These are phyloP conservation scores for Uromys caudimaculatus DNA, from an alignment of 2,797 vertebrate genomes.

Conservation along the genomic window DNA sequence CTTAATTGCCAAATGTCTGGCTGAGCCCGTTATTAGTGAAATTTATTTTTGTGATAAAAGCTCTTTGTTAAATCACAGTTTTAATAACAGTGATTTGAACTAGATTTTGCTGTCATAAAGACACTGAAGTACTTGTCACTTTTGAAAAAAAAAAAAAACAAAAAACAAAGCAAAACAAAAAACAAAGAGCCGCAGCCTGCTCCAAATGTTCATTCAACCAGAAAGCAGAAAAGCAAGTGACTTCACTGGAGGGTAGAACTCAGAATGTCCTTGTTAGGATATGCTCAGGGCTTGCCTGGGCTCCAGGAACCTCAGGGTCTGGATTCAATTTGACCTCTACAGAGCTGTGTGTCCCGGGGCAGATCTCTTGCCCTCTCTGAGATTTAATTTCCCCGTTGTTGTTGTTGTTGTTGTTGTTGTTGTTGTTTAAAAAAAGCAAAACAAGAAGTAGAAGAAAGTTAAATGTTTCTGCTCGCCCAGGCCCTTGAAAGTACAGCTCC, in stretches of 20 bases:
- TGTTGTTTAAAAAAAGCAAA: neutral
- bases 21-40: conserved; percentile 71
- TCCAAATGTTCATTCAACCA: neutral
- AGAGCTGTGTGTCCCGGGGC: neutral
- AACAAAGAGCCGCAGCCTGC: neutral
- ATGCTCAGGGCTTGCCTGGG: neutral
- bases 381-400: neutral
- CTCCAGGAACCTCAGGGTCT: neutral
- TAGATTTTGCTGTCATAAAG: conserved; percentile 75
- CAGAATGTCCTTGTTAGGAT: neutral
- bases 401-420: no score
- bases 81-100: conserved; percentile 68
- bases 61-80: conserved; percentile 75
- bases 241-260: neutral
- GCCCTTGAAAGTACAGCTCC: neutral
- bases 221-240: neutral
- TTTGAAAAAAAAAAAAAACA: neutral
- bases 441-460: neutral
- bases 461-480: neutral
- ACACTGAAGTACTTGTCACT: neutral
- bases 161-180: neutral
- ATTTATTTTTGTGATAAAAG: conserved; percentile 83
- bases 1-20: conserved; percentile 77
- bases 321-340: neutral
- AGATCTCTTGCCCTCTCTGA: neutral